phyloP scores from a whole-genome alignment of 2,113 vertebrate genomes.

The Ranitomeya imitator region DNA sequence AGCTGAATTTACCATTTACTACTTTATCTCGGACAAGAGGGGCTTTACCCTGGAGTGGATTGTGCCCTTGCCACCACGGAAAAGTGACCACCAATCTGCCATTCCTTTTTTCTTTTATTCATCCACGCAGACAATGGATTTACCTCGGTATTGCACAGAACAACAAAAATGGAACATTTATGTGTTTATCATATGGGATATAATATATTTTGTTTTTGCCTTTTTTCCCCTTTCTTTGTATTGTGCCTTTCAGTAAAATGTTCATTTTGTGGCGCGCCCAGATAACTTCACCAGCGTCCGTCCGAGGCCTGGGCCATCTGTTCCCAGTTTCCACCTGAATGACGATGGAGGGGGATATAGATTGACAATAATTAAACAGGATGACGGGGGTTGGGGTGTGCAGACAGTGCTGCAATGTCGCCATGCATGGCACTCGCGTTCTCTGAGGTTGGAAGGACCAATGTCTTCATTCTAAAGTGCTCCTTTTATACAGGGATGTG shows the following conservation, averaged over 20 bases:
- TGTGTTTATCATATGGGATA: conserved; percentile 11
- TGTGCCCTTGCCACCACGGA: conserved; percentile 54
- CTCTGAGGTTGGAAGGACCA: conserved; percentile 29
- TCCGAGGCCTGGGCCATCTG: neutral
- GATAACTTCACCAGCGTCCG: neutral
- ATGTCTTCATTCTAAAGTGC: conserved; percentile 8
- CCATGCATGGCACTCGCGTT: neutral
- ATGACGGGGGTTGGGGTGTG: neutral
- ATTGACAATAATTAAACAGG: neutral
- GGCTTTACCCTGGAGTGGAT: conserved; percentile 59
- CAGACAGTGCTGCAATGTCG: neutral
- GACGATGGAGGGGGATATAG: neutral
- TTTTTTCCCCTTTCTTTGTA: neutral
- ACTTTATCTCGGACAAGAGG: conserved; percentile 64
- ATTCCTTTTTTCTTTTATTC: conserved; percentile 14
- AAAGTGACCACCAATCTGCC: conserved; percentile 6
- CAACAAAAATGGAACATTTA: conserved; percentile 3
- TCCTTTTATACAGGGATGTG: conserved; percentile 15
- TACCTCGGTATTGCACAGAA: conserved; percentile 2
- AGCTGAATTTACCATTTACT: conserved; percentile 61
- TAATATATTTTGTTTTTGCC: conserved; percentile 12
- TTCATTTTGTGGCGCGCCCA: no score
- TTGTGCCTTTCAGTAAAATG: neutral
- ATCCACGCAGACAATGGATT: neutral
- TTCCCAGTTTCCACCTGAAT: neutral